phyloP scores from a whole-genome alignment of 2,797 vertebrate species.

The Meda fulgida region DNA sequence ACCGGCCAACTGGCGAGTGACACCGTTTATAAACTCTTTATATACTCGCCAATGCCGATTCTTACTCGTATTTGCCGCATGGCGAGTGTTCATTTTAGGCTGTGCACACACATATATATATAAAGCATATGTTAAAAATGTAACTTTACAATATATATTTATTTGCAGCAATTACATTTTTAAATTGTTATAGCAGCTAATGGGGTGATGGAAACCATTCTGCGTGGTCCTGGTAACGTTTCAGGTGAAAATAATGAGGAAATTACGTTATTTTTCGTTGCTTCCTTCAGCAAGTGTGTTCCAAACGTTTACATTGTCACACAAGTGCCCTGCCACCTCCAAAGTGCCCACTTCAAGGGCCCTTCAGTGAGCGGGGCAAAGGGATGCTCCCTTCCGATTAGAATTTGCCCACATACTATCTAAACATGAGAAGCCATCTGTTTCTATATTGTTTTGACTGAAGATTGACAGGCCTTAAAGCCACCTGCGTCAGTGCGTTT shows the following conservation, averaged over 20 bases:
- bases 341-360: not conserved
- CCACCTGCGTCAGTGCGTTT: constrained; percentile 13
- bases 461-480: not conserved
- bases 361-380: not conserved
- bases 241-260: not conserved
- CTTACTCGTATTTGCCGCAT: too few species aligned
- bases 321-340: not conserved
- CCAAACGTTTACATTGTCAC: not conserved
- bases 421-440: not conserved
- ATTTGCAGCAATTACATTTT: too few species aligned
- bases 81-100: too few species aligned
- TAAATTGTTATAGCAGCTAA: not conserved
- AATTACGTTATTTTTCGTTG: not conserved
- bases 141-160: too few species aligned
- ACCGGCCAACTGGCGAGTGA: too few species aligned
- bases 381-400: not conserved
- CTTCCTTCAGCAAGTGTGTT: not conserved
- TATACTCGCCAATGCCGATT: too few species aligned
- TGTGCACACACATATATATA: too few species aligned
- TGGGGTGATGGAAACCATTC: not conserved
- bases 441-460: constrained; percentile 21
- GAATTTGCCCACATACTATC: not conserved
- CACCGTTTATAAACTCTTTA: too few species aligned
- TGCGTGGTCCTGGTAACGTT: not conserved
- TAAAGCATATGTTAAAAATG: too few species aligned